These are phyloP conservation scores for Poliocrania exsul DNA, from an alignment of 2,797 vertebrate species.

Conservation along the genomic window DNA sequence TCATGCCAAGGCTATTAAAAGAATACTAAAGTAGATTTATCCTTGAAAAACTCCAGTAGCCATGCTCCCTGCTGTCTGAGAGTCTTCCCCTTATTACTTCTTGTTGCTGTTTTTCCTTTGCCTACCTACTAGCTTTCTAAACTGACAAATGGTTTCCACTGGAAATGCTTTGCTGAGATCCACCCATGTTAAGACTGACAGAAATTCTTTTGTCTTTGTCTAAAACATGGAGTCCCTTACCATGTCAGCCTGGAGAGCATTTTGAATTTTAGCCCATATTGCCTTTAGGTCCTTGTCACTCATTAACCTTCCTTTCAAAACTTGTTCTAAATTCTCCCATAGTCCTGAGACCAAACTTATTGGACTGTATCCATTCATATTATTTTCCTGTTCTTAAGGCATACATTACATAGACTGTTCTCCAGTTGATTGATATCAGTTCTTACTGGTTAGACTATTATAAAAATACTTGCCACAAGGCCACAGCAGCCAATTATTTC, in stretches of 20 bases:
- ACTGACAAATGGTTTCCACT: neutral
- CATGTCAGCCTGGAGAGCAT: neutral
- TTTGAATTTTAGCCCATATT: neutral
- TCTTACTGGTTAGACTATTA: neutral
- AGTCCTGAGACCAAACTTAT: neutral
- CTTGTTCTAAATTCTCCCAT: neutral
- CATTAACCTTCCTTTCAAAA: neutral
- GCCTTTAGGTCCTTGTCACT: neutral
- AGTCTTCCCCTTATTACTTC: neutral
- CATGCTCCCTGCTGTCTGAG: neutral
- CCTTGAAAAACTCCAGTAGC: neutral
- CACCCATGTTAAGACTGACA: neutral
- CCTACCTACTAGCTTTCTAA: neutral
- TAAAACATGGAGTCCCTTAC: neutral
- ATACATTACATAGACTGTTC: constrained; percentile 1
- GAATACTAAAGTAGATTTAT: neutral
- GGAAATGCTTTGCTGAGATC: neutral
- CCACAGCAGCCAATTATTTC: neutral
- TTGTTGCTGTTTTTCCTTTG: neutral
- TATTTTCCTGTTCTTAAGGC: neutral
- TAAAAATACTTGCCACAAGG: neutral
- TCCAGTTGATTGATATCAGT: constrained; percentile 22
- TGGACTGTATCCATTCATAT: neutral
- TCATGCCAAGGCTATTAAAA: constrained; percentile 3
- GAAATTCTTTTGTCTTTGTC: neutral